Percentiles rank a stretch among this genome's conserved stretches.
These are phyloP conservation scores for Trissoscelio sp. DNA, from an alignment of 2,888 invertebrate species.

Conservation along the genomic window DNA sequence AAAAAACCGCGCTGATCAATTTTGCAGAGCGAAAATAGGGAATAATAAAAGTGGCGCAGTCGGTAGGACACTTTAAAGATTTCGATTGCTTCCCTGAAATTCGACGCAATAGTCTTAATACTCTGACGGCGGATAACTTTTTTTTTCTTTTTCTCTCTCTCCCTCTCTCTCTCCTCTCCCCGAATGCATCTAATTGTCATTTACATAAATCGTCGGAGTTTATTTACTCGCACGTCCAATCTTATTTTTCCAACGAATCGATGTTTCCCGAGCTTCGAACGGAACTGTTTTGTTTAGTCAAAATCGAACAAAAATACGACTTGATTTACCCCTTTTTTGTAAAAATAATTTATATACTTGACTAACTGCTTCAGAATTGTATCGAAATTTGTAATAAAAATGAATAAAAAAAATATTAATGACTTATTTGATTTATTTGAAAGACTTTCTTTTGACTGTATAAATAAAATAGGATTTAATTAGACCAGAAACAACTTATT, in stretches of 20 bases:
- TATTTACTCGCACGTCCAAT: slow-evolving; percentile 28
- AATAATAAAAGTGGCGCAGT: too few species aligned
- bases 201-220: slow-evolving; percentile 42
- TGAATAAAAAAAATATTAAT: too few species aligned
- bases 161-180: background rate
- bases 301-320: slow-evolving; percentile 13
- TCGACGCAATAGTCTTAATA: slow-evolving; percentile 14
- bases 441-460: too few species aligned
- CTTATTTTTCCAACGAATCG: slow-evolving; percentile 30
- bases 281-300: slow-evolving; percentile 13
- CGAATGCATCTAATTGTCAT: slow-evolving; percentile 37
- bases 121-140: background rate
- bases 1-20: background rate
- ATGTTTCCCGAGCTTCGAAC: slow-evolving; percentile 17
- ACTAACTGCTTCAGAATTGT: too few species aligned
- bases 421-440: too few species aligned
- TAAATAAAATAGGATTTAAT: slow-evolving; percentile 7
- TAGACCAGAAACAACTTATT: slow-evolving; percentile 29
- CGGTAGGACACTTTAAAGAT: too few species aligned
- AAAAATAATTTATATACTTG: too few species aligned
- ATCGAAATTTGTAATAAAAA: too few species aligned
- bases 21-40: background rate
- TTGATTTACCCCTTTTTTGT: too few species aligned
- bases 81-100: too few species aligned
- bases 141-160: background rate